Evolutionary conservation across 2,797 vertebrate genomes (phyloP).

Genomic region (Melanotaenia trifasciata): DNA sequence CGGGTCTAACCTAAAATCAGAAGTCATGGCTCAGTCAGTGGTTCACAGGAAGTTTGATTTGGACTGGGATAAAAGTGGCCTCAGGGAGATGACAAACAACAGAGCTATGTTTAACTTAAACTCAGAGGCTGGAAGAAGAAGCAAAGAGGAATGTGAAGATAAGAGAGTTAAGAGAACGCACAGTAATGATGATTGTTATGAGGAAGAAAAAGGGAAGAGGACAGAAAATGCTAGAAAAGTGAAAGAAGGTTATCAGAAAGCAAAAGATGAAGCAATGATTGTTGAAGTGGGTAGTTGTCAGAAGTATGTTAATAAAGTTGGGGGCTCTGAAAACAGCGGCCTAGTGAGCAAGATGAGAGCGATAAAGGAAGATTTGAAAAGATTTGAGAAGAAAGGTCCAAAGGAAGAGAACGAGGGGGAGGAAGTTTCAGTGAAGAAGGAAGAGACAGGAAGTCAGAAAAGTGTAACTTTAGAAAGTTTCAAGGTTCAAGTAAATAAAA

Average conservation of each 20-base stretch:
- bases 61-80: constrained; percentile 15
- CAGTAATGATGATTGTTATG: constrained; percentile 5
- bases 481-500: background rate
- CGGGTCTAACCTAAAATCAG: constrained; percentile 16
- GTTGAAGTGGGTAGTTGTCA: constrained; percentile 24
- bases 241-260: constrained; percentile 19
- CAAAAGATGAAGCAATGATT: constrained; percentile 5
- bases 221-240: constrained; percentile 9
- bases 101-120: constrained; percentile 23
- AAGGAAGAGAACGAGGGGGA: background rate
- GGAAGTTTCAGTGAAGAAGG: background rate
- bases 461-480: constrained; percentile 4
- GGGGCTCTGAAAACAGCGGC: constrained; percentile 10
- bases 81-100: constrained; percentile 20
- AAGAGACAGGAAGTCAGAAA: background rate
- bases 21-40: background rate
- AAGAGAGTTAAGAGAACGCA: background rate
- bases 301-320: background rate
- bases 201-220: constrained; percentile 14
- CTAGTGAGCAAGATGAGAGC: background rate
- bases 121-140: constrained; percentile 14
- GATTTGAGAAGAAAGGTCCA: constrained; percentile 11
- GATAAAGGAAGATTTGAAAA: background rate
- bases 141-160: constrained; percentile 11
- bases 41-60: constrained; percentile 10